Percentiles rank a stretch among this genome's conserved stretches.
phyloP scores from a whole-genome alignment of 2,113 vertebrate genomes.

The Heloderma charlesbogerti region DNA sequence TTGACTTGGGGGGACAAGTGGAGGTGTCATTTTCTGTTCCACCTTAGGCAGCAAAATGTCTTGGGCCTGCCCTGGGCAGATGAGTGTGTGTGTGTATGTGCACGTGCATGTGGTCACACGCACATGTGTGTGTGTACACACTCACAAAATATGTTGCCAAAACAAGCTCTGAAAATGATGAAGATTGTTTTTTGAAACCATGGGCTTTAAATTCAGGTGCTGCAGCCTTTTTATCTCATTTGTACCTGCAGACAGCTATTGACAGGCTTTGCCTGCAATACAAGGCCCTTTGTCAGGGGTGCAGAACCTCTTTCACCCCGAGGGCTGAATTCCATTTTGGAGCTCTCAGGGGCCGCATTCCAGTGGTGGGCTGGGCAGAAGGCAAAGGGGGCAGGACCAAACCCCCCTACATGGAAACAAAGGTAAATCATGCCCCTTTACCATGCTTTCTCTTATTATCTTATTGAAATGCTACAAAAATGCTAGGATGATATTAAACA shows the following conservation, averaged over 20 bases:
- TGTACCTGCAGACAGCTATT: background rate
- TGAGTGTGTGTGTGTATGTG: too few relatives aligned
- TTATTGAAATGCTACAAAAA: background rate
- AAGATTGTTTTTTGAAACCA: background rate
- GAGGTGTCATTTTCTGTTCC: too few relatives aligned
- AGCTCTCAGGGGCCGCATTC: too few relatives aligned
- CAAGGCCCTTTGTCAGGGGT: too few relatives aligned
- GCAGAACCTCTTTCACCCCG: too few relatives aligned
- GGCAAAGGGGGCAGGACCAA: too few relatives aligned
- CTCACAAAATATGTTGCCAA: background rate
- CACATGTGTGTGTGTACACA: too few relatives aligned
- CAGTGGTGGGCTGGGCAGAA: too few relatives aligned
- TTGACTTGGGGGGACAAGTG: background rate
- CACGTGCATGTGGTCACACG: too few relatives aligned
- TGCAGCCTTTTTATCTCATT: background rate
- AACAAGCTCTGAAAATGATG: background rate
- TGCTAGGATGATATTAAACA: background rate
- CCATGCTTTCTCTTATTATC: background rate
- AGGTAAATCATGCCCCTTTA: background rate
- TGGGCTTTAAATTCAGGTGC: background rate
- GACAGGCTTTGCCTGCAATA: background rate
- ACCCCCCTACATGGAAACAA: background rate
- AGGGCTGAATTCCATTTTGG: too few relatives aligned
- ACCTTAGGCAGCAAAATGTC: background rate
- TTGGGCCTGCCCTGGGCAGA: too few relatives aligned